These are phyloP conservation scores for Tipula lateralis DNA, from an alignment of 2,888 invertebrate species.

Conservation along the genomic window DNA sequence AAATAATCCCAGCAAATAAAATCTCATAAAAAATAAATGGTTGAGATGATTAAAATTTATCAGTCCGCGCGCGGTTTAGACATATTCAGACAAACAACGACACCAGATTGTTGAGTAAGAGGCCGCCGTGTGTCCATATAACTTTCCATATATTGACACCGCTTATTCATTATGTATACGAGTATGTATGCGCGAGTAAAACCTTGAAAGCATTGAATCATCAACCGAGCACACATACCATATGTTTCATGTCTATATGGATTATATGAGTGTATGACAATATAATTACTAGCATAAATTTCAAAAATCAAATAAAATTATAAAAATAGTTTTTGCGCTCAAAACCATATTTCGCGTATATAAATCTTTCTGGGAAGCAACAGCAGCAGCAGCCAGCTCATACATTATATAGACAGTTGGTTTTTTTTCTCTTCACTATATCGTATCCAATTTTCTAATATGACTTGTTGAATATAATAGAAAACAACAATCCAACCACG, in stretches of 20 bases:
- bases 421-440: not conserved
- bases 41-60: not conserved
- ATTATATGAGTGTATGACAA: not conserved
- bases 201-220: not conserved
- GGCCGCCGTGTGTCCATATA: not conserved
- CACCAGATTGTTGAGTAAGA: not conserved
- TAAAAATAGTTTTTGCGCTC: not conserved
- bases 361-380: not conserved
- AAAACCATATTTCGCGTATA: not conserved
- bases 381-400: not conserved
- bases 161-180: no score
- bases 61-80: not conserved
- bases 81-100: not conserved
- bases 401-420: no score
- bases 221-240: not conserved
- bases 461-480: not conserved
- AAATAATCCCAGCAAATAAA: not conserved
- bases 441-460: conserved; percentile 11
- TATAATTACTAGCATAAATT: conserved; percentile 19
- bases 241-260: not conserved
- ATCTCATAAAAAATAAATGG: not conserved
- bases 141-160: not conserved
- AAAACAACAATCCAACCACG: not conserved
- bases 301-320: conserved; percentile 6
- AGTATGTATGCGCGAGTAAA: not conserved